A percentile compares a stretch with the other conserved stretches of the same genome.
Evolutionary conservation across 1,140 invertebrate genomes (phyloP).

Genomic region (Ectropis grisescens): DNA sequence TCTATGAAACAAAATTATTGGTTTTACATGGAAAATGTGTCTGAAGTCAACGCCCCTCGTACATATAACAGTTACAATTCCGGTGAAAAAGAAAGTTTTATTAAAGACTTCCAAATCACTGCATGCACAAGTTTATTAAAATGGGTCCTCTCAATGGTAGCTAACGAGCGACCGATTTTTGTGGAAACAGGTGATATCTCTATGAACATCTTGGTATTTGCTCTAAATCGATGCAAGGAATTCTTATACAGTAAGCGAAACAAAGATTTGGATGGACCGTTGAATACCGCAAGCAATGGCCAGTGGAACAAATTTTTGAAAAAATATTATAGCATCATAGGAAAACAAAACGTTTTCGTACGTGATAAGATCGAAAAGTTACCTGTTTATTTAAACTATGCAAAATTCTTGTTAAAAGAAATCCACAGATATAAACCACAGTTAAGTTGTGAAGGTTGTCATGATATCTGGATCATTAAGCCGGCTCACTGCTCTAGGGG

Average conservation of each 20-base stretch:
- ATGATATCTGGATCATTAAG: slow-evolving; percentile 95
- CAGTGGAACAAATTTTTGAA: slow-evolving; percentile 83
- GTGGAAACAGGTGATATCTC: slow-evolving; percentile 57
- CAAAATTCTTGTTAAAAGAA: slow-evolving; percentile 72
- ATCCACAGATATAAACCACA: slow-evolving; percentile 75
- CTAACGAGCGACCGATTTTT: slow-evolving; percentile 49
- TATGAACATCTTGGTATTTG: slow-evolving; percentile 69
- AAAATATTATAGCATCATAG: slow-evolving; percentile 66
- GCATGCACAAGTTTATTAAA: slow-evolving; percentile 86
- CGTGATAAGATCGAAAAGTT: slow-evolving; percentile 57
- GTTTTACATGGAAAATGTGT: slow-evolving; percentile 70
- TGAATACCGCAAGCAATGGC: slow-evolving; percentile 44
- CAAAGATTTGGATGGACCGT: slow-evolving; percentile 66
- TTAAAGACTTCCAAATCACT: slow-evolving; percentile 78
- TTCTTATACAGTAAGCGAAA: slow-evolving; percentile 62
- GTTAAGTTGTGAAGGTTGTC: slow-evolving; percentile 80
- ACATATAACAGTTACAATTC: slow-evolving; percentile 67
- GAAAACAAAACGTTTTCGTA: slow-evolving; percentile 45
- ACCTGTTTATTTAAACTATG: slow-evolving; percentile 65
- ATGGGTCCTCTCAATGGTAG: slow-evolving; percentile 74
- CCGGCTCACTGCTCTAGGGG: slow-evolving; percentile 89
- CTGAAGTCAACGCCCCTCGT: slow-evolving; percentile 71
- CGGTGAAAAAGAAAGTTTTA: slow-evolving; percentile 68
- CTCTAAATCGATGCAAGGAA: slow-evolving; percentile 70
- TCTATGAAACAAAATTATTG: slow-evolving; percentile 72